These are phyloP conservation scores for Pseudopleuronectes americanus DNA, from an alignment of 2,797 vertebrate genomes.

Conservation along the genomic window DNA sequence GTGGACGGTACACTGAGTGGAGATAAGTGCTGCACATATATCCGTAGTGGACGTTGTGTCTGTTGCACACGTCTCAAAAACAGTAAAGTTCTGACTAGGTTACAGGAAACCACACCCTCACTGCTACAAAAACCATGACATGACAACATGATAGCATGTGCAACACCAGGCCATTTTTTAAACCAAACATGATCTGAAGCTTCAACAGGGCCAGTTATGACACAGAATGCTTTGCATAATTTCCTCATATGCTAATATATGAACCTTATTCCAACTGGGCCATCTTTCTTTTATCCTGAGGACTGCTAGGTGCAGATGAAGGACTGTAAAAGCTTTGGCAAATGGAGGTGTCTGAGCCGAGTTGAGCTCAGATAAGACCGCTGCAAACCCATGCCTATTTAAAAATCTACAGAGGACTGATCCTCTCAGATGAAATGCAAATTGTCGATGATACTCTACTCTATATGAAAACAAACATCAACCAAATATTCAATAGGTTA, in stretches of 20 bases:
- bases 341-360: background rate
- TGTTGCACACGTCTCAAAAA: background rate
- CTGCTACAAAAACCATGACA: background rate
- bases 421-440: background rate
- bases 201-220: background rate
- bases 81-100: background rate
- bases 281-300: background rate
- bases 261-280: background rate
- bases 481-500: no score
- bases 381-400: constrained; percentile 12
- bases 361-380: constrained; percentile 12
- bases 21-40: background rate
- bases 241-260: background rate
- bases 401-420: background rate
- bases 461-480: no score
- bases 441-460: background rate
- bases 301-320: constrained; percentile 25
- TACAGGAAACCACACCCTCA: constrained; percentile 36
- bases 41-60: background rate
- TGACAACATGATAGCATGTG: no score
- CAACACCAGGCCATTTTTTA: background rate
- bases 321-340: background rate
- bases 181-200: background rate
- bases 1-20: background rate
- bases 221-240: background rate